Evolutionary conservation across 2,113 vertebrate genomes (phyloP).

Genomic region (Apodemus sylvaticus): DNA sequence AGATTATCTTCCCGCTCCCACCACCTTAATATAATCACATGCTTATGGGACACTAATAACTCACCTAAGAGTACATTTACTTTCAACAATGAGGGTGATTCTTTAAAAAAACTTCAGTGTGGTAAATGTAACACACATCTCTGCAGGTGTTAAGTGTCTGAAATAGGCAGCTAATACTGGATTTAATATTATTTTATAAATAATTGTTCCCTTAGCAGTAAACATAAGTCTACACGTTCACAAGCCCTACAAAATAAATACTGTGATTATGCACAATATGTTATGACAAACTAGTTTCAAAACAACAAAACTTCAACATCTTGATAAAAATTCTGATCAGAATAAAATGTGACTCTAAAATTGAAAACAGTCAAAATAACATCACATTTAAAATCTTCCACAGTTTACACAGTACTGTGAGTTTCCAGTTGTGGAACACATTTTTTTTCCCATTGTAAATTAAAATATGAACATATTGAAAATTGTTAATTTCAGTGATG

Average conservation of each 20-base stretch:
- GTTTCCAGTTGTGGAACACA: constrained; percentile 74
- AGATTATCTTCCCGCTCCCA: constrained; percentile 91
- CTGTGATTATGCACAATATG: constrained; percentile 85
- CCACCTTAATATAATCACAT: constrained; percentile 89
- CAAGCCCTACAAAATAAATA: constrained; percentile 89
- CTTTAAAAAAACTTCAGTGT: constrained; percentile 83
- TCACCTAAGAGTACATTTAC: constrained; percentile 85
- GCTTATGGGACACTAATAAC: constrained; percentile 87
- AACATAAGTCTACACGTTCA: constrained; percentile 86
- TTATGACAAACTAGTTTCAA: constrained; percentile 83
- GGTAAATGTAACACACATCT: constrained; percentile 86
- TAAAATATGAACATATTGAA: constrained; percentile 82
- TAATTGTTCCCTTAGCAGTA: constrained; percentile 89
- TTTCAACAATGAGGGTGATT: constrained; percentile 87
- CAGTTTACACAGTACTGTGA: constrained; percentile 77
- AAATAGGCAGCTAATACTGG: constrained; percentile 88
- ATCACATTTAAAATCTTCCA: constrained; percentile 82
- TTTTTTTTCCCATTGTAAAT: constrained; percentile 79
- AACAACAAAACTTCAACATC: constrained; percentile 83
- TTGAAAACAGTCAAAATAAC: constrained; percentile 83
- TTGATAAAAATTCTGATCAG: constrained; percentile 84
- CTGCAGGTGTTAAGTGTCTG: constrained; percentile 84
- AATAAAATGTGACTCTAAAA: constrained; percentile 83
- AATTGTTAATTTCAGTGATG: constrained; percentile 82
- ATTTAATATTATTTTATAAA: constrained; percentile 88